Base-by-base conservation (phyloP, 2,888 invertebrate species). In the Agonum fuliginosum region DNA sequence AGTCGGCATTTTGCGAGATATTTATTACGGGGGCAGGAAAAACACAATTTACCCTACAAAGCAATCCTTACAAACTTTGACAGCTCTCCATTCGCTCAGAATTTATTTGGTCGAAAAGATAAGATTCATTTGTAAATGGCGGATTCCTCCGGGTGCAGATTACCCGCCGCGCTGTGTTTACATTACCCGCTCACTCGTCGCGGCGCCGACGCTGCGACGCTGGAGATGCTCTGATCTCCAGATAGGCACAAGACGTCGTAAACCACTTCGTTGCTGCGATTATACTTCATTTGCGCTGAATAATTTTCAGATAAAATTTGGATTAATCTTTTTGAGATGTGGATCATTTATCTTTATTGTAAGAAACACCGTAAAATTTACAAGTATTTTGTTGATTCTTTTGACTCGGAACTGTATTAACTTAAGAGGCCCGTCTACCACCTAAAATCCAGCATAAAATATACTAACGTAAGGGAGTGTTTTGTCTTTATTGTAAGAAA, bases 11-110 rank as follows among this genome's bases (percentile, higher is more conserved):
- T 58, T 72, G 51, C 54, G 12, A 12, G 30, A 48, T 71, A 71
- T 71, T 71, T 71, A 71, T 71, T 71, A 71, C 71, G 34, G 12
- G 72, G 20, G 22, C 72, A 19, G 37, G 54, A 72, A 54, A 72
- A 72, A 72, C 72, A 72, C 72, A 72, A 72, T 72, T 72, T 72
- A 72, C 72, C 72, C 58, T 58, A 72, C 72, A 72, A 72, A 72
- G 58, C 37, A 72, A 72, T 72, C 58, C 72, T 54, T 72, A 72
- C 34, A 58, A 54, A 72, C 72, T 72, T 58, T 72, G 72, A 72
- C 72, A 72, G 54, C 22, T 19, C 12, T 22, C 72, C 58, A 72
- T 72, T 72, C 54, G 37, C 58, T 58, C 34, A n/a, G 37, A 54
- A 72, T 72, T 72, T 72, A 72, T 72, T 58, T 58, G 72, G 41